phyloP scores from a whole-genome alignment of 2,113 vertebrate genomes.

The Cinclus cinclus region DNA sequence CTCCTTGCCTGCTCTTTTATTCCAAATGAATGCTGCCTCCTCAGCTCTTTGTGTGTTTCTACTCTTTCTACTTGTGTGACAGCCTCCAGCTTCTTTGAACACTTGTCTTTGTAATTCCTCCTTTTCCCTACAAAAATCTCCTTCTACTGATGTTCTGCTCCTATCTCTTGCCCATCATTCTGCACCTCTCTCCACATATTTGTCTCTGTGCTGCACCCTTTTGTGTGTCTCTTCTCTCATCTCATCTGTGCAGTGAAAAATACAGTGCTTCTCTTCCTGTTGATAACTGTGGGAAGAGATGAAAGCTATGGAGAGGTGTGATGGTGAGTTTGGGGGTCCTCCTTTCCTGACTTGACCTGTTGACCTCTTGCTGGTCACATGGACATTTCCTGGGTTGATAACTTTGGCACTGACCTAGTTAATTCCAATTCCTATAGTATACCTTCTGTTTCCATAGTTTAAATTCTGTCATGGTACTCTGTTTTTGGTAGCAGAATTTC shows the following conservation, averaged over 20 bases:
- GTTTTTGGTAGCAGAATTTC: not conserved
- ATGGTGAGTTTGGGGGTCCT: not conserved
- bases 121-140: not conserved
- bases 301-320: not conserved
- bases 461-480: not conserved
- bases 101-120: not conserved
- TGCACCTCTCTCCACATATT: constrained; percentile 1
- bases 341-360: not conserved
- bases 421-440: not conserved
- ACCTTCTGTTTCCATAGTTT: not conserved
- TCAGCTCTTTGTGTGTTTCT: constrained; percentile 25
- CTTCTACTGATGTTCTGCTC: not conserved
- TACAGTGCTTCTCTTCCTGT: not conserved
- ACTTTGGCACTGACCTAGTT: not conserved
- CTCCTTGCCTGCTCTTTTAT: constrained; percentile 1
- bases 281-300: not conserved
- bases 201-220: constrained; percentile 1
- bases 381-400: not conserved
- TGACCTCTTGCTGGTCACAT: not conserved
- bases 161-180: not conserved
- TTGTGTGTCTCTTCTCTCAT: not conserved
- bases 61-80: constrained; percentile 12
- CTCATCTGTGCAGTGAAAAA: not conserved
- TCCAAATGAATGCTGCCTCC: not conserved
- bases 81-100: constrained; percentile 10